phyloP scores from a whole-genome alignment of 1,140 invertebrate species.

The Drosophila seguyi region DNA sequence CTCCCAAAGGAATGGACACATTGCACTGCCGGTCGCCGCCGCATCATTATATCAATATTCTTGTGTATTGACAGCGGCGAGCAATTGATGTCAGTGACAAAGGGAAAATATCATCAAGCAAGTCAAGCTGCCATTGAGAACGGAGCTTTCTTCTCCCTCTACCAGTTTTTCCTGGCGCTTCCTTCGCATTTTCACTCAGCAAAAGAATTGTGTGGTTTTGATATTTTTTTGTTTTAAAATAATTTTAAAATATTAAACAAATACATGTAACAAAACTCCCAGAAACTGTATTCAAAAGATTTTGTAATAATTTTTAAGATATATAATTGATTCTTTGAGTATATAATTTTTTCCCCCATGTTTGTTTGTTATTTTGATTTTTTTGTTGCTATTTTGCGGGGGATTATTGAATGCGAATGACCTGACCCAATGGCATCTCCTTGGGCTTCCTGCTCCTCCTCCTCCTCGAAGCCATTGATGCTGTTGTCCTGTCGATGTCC shows the following conservation, averaged over 20 bases:
- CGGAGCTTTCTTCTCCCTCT: constrained; percentile 7
- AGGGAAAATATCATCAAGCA: constrained; percentile 53
- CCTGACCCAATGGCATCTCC: constrained; percentile 37
- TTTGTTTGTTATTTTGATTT: constrained; percentile 31
- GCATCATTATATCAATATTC: constrained; percentile 51
- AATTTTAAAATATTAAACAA: background rate
- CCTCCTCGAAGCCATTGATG: constrained; percentile 5
- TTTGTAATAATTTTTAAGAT: no score
- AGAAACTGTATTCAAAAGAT: background rate
- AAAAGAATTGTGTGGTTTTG: background rate
- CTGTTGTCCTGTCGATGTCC: constrained; percentile 32
- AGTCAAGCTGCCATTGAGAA: constrained; percentile 41
- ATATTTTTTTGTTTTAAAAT: background rate
- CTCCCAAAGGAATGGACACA: constrained; percentile 8
- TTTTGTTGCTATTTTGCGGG: constrained; percentile 31
- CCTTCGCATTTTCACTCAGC: background rate
- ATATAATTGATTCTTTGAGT: background rate
- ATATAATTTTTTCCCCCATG: background rate
- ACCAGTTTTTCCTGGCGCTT: background rate
- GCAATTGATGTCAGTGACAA: constrained; percentile 65
- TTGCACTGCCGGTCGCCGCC: constrained; percentile 11
- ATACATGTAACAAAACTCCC: no score
- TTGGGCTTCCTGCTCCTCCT: background rate
- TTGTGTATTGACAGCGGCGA: constrained; percentile 28
- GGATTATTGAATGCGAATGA: constrained; percentile 50